Conservation (phyloP, 2,888 invertebrate species). For the Hybos culiciformis region DNA sequence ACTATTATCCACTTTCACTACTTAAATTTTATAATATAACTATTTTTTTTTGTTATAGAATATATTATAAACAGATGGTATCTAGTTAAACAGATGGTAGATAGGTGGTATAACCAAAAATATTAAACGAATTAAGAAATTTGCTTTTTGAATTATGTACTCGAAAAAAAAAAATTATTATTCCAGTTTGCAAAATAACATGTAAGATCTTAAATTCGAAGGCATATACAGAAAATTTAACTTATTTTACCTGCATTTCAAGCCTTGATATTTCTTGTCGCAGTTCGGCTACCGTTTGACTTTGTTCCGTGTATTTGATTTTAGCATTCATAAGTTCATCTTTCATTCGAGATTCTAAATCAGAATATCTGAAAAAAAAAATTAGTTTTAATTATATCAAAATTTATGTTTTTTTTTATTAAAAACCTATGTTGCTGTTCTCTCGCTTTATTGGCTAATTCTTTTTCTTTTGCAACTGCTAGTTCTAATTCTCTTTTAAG, state of each 20-base stretch:
- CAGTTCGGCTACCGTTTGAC: slow-evolving; percentile 85
- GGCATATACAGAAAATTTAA: not conserved
- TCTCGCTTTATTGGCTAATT: slow-evolving; percentile 59
- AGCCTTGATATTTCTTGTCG: slow-evolving; percentile 86
- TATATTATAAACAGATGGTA: no score
- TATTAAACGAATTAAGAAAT: no score
- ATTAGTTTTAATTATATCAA: not conserved
- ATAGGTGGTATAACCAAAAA: no score
- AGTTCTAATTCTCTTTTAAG: slow-evolving; percentile 67
- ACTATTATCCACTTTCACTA: no score
- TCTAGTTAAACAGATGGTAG: no score
- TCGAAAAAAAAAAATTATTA: no score
- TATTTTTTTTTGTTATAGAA: not conserved
- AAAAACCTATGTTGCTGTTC: slow-evolving; percentile 67
- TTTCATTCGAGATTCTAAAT: slow-evolving; percentile 43
- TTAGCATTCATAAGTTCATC: slow-evolving; percentile 88
- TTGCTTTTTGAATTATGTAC: no score
- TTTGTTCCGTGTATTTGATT: slow-evolving; percentile 88
- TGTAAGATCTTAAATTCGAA: no score
- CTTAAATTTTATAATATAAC: not conserved
- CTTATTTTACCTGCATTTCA: slow-evolving; percentile 61
- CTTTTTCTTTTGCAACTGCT: slow-evolving; percentile 57
- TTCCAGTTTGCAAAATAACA: no score
- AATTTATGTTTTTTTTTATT: not conserved
- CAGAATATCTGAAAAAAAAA: slow-evolving; percentile 28